These are phyloP conservation scores for Altica lythri DNA, from an alignment of 2,888 invertebrate genomes.

Conservation along the genomic window DNA sequence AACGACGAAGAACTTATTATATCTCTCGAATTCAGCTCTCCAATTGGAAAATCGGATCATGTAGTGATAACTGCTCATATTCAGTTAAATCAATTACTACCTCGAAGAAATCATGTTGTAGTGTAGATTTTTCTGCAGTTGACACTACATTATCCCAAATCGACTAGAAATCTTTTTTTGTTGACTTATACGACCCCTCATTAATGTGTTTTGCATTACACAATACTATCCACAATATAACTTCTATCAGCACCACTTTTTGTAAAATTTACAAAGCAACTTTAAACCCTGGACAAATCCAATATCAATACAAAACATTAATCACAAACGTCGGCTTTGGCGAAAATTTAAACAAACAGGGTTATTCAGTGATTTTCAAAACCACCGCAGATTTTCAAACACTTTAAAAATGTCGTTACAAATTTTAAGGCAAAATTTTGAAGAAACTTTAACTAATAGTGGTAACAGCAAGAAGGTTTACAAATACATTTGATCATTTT, in stretches of 20 bases:
- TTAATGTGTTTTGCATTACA: no score
- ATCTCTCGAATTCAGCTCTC: slow-evolving; percentile 1
- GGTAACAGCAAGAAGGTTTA: no score
- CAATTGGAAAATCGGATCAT: background rate
- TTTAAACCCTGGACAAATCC: slow-evolving; percentile 4
- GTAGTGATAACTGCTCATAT: slow-evolving; percentile 1
- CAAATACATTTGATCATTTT: no score
- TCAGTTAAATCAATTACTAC: background rate
- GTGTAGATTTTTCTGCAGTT: background rate
- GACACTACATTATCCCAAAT: background rate
- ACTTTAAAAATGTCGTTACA: no score
- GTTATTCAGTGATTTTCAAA: no score
- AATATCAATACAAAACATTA: no score
- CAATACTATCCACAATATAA: background rate
- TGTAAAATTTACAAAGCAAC: background rate
- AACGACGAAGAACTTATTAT: background rate
- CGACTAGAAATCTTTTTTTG: background rate
- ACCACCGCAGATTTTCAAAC: no score
- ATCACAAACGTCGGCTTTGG: no score
- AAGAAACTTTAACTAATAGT: no score
- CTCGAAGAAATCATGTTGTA: background rate
- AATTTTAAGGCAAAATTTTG: no score
- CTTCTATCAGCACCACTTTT: background rate
- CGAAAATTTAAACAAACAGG: no score
- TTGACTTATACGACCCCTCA: background rate